A percentile compares a stretch with the other conserved stretches of the same genome.
These are phyloP conservation scores for Galemys pyrenaicus DNA, from an alignment of 2,113 vertebrate species.

Conservation along the genomic window DNA sequence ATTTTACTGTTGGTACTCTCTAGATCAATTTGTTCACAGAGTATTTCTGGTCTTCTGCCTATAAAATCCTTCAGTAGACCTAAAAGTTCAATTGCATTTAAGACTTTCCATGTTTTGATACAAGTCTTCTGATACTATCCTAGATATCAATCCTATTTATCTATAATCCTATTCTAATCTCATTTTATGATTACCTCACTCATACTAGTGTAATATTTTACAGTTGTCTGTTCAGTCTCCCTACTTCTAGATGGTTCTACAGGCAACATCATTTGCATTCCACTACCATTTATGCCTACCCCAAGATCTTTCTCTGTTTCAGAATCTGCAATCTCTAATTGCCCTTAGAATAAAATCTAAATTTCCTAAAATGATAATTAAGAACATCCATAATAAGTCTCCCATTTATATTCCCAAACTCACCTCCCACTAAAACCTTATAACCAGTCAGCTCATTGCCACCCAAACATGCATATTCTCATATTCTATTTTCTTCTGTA, in stretches of 20 bases:
- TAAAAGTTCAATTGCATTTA: neutral
- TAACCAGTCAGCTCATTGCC: neutral
- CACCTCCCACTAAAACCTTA: neutral
- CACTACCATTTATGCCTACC: neutral
- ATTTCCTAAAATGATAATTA: neutral
- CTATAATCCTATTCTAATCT: neutral
- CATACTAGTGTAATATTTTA: neutral
- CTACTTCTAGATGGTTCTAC: neutral
- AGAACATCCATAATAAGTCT: neutral
- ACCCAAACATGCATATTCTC: neutral
- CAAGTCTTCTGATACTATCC: neutral
- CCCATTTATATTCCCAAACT: neutral
- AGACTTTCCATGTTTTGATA: neutral
- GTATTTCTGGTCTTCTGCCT: neutral
- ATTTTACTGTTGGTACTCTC: neutral
- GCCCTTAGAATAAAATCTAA: neutral
- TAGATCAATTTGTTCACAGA: neutral
- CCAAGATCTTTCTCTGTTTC: neutral
- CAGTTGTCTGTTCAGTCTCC: neutral
- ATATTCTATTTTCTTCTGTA: neutral
- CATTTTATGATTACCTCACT: neutral
- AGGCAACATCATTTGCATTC: neutral
- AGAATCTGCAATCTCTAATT: conserved; percentile 9
- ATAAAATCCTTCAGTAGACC: neutral
- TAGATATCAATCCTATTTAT: neutral